Base-by-base conservation (phyloP, 2,797 vertebrate species). In the Sebastes kiyomatsui region DNA sequence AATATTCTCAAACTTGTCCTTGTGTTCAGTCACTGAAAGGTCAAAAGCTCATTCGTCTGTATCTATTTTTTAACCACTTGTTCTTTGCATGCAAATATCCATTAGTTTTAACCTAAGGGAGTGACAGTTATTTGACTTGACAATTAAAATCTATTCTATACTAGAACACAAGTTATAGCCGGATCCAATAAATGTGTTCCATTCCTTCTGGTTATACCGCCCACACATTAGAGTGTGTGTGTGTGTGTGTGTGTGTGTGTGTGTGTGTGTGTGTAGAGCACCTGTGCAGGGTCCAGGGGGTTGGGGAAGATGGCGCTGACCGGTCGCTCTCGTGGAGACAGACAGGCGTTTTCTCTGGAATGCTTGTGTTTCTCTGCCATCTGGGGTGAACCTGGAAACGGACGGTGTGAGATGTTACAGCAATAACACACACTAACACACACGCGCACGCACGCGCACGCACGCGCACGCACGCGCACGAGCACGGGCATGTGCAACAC, bases 341-440 rank as follows among this genome's bases (percentile, higher is more conserved):
- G 95, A 90, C 98, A 99, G 77, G 97, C 89, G 74, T 97, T 99
- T 91, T 99, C 98, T 95, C 97, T 95, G 95, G 97, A 97, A 96
- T 99, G 97, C 90, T 99, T 99, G 95, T 99, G 97, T 95, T 99
- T 99, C 94, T 99, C 99, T 81, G 97, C 97, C 95, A 99, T 90
- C 91, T 99, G 96, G 75, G 99, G 98, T 70, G 99, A 99, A 85
- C 97, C 99, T 99, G 91, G 67, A 93, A 81, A 5, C 42, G 16
- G 55, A 77, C n/a, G 6, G 30, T 49, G 62, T n/a, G n/a, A 84
- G 65, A 66, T 25, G 61, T 90, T 77, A 85, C 68, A 79, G 79
- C 10, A 0, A 6, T 5, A 42, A 72, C 62, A 79, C 62, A 68
- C 70, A 77, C 42, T 74, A 60, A 79, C 56, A 64, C 70, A 60